These are phyloP conservation scores for Cephus pygmeus DNA, from an alignment of 2,888 invertebrate species.

Conservation along the genomic window DNA sequence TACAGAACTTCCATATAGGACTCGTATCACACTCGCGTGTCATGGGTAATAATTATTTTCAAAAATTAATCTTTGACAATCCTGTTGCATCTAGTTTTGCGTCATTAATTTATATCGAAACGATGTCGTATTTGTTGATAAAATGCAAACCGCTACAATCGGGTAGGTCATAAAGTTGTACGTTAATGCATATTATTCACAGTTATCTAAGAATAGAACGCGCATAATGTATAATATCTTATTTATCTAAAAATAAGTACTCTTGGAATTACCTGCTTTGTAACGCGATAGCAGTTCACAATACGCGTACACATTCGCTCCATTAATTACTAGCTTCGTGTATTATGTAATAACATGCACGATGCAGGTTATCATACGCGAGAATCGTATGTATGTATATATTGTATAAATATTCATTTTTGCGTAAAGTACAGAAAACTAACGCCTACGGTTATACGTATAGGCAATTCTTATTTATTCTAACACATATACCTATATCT, in stretches of 20 bases:
- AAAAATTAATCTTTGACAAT: neutral
- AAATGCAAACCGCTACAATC: neutral
- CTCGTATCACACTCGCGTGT: neutral
- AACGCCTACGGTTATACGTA: neutral
- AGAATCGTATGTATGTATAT: neutral
- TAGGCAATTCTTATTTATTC: neutral
- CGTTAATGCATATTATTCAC: neutral
- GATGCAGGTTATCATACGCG: neutral
- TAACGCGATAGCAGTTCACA: neutral
- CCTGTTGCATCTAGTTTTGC: neutral
- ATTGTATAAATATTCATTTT: neutral
- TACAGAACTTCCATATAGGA: neutral
- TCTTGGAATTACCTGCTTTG: neutral
- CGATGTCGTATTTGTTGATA: neutral
- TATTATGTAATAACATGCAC: neutral
- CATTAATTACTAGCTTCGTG: neutral
- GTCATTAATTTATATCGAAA: neutral
- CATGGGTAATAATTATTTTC: neutral
- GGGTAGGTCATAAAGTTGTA: neutral
- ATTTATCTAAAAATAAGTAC: neutral
- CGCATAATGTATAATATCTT: neutral
- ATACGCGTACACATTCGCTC: neutral
- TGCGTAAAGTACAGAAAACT: neutral
- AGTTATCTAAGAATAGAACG: neutral
- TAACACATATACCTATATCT: neutral